Percentiles rank a stretch among this genome's conserved stretches.
Conservation (phyloP, 2,888 invertebrate species). For the Minunthozetes semirufus region DNA sequence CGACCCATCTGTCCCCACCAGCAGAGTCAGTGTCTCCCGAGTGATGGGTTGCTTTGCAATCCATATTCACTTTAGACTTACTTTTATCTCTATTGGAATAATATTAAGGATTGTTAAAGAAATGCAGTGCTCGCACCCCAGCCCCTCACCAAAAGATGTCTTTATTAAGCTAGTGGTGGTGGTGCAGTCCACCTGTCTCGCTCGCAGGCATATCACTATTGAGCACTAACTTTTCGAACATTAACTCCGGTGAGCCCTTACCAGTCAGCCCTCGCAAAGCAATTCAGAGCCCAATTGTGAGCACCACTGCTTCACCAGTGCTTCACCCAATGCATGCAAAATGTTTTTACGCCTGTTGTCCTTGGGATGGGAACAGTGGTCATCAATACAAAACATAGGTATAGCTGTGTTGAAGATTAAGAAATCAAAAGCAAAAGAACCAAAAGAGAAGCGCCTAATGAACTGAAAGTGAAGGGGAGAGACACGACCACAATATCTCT, state of each 20-base stretch:
- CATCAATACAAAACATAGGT: slow-evolving; percentile 24
- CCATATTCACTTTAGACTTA: not conserved
- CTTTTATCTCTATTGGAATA: not conserved
- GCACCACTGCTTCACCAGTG: slow-evolving; percentile 20
- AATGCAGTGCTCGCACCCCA: slow-evolving; percentile 8
- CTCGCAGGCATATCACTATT: slow-evolving; percentile 27
- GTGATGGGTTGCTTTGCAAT: slow-evolving; percentile 4
- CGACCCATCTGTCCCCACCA: slow-evolving; percentile 19
- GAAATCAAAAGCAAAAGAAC: slow-evolving; percentile 14
- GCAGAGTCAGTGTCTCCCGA: slow-evolving; percentile 20
- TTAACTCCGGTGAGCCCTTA: slow-evolving; percentile 19
- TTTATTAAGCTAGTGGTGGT: slow-evolving; percentile 16
- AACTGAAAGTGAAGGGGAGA: slow-evolving; percentile 22
- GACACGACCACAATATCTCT: slow-evolving; percentile 22
- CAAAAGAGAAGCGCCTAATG: slow-evolving; percentile 29
- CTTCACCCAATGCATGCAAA: slow-evolving; percentile 28
- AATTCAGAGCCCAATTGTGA: not conserved
- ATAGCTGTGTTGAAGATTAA: slow-evolving; percentile 26
- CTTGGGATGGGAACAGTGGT: slow-evolving; percentile 25
- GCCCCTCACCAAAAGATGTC: slow-evolving; percentile 24
- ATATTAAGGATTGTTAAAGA: not conserved
- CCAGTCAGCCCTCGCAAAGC: not conserved
- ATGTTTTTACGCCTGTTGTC: slow-evolving; percentile 29
- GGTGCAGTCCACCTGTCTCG: slow-evolving; percentile 17
- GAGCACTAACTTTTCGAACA: not conserved